Evolutionary conservation across 2,113 vertebrate species (phyloP).

Genomic region (Hucho hucho): DNA sequence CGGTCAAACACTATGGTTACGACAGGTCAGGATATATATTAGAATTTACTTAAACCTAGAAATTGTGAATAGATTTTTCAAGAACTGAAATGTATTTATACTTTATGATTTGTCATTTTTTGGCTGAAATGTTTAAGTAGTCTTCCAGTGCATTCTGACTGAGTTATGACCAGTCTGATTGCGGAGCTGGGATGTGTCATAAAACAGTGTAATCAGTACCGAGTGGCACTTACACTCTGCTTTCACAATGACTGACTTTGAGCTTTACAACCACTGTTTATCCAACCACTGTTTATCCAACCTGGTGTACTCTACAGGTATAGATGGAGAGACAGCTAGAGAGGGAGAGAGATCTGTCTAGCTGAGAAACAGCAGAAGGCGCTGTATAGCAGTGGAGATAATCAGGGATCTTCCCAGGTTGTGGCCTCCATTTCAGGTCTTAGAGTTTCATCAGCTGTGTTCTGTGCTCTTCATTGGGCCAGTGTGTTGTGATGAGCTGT

Average conservation of each 20-base stretch:
- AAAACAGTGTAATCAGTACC: not conserved
- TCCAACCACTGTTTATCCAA: not conserved
- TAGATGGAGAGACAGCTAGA: not conserved
- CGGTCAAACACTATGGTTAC: not conserved
- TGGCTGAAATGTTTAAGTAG: too few species aligned
- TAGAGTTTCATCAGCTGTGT: not conserved
- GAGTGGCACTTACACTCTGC: not conserved
- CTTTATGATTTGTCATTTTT: not conserved
- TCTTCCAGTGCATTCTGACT: too few species aligned
- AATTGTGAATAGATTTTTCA: not conserved
- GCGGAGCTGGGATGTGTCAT: not conserved
- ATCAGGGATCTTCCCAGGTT: not conserved
- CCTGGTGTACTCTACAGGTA: too few species aligned
- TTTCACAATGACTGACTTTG: not conserved
- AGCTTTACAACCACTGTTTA: slow-evolving; percentile 13
- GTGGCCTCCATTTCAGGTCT: not conserved
- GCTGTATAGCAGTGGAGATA: slow-evolving; percentile 6
- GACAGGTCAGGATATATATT: slow-evolving; percentile 11
- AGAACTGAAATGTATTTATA: not conserved
- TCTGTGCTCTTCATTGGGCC: not conserved
- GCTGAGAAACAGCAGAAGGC: not conserved
- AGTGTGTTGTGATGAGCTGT: not conserved
- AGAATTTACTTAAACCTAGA: not conserved
- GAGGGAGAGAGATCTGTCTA: not conserved
- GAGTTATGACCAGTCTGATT: not conserved